Conservation (phyloP, 2,888 invertebrate genomes). For the Blera fallax region DNA sequence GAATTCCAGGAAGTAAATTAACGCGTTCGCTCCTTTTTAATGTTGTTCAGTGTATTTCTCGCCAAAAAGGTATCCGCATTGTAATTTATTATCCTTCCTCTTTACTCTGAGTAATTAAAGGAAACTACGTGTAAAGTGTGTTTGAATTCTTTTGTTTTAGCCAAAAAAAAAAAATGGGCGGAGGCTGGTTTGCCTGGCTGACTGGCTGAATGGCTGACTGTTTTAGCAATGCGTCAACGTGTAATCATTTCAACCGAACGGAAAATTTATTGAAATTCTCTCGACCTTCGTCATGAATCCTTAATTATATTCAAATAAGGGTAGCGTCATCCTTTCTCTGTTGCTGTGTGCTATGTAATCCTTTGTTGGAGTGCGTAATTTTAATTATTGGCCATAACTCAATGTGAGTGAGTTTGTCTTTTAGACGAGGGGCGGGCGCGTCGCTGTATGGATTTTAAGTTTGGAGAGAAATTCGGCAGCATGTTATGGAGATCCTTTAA, state of each 20-base stretch:
- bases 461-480: not conserved
- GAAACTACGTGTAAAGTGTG: conserved; percentile 67
- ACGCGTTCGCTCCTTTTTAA: conserved; percentile 43
- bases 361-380: conserved; percentile 36
- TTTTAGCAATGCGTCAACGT: conserved; percentile 43
- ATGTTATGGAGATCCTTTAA: not conserved
- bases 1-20: conserved; percentile 63
- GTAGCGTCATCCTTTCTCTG: not conserved
- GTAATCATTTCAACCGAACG: conserved; percentile 62
- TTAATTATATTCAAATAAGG: conserved; percentile 68
- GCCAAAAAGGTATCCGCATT: conserved; percentile 54
- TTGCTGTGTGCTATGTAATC: not conserved
- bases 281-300: conserved; percentile 66
- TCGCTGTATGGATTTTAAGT: not conserved
- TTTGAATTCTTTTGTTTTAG: conserved; percentile 55
- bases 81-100: conserved; percentile 59
- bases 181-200: too few relatives aligned
- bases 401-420: not conserved
- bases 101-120: conserved; percentile 49
- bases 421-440: too few relatives aligned
- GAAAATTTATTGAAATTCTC: conserved; percentile 67
- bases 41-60: conserved; percentile 37
- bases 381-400: conserved; percentile 59
- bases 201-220: not conserved
- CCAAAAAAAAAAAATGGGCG: not conserved